These are phyloP conservation scores for Anthophora plumipes DNA, from an alignment of 2,888 invertebrate species.

Conservation along the genomic window DNA sequence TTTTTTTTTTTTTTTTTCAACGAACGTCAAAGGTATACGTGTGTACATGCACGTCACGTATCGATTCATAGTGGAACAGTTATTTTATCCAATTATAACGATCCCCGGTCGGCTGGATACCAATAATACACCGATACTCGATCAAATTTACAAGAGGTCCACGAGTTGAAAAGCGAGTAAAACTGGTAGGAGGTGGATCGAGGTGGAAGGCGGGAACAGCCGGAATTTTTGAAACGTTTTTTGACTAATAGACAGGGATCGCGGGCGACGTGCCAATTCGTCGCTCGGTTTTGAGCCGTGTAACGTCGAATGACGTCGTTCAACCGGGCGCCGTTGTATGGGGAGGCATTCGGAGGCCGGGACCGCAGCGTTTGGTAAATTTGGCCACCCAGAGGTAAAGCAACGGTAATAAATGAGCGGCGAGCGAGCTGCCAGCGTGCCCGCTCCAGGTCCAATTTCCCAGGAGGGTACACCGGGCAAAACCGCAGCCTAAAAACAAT, in stretches of 20 bases:
- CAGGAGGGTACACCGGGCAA: slow-evolving; percentile 77
- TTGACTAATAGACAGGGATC: slow-evolving; percentile 58
- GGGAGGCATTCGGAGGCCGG: slow-evolving; percentile 63
- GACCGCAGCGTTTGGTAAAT: slow-evolving; percentile 77
- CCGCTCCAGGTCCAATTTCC: slow-evolving; percentile 81
- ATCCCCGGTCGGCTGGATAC: slow-evolving; percentile 25
- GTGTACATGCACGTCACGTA: slow-evolving; percentile 1
- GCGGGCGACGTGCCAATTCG: slow-evolving; percentile 72
- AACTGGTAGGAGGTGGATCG: neutral
- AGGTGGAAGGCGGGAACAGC: neutral
- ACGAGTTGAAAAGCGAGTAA: slow-evolving; percentile 31
- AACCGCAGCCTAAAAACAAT: slow-evolving; percentile 83
- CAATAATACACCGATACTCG: slow-evolving; percentile 48
- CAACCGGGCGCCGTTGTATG: slow-evolving; percentile 51
- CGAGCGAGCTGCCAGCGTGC: slow-evolving; percentile 75
- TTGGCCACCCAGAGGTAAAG: slow-evolving; percentile 82
- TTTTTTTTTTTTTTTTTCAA: neutral
- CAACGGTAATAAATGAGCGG: slow-evolving; percentile 82
- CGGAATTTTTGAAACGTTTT: slow-evolving; percentile 66
- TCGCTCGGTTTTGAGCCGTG: slow-evolving; percentile 70
- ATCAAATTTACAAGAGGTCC: slow-evolving; percentile 34
- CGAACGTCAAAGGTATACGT: neutral
- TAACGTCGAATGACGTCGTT: slow-evolving; percentile 74
- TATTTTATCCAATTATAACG: slow-evolving; percentile 53
- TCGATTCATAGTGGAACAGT: slow-evolving; percentile 21